These are phyloP conservation scores for Theocolax elegans DNA, from an alignment of 1,140 invertebrate genomes.

Conservation along the genomic window DNA sequence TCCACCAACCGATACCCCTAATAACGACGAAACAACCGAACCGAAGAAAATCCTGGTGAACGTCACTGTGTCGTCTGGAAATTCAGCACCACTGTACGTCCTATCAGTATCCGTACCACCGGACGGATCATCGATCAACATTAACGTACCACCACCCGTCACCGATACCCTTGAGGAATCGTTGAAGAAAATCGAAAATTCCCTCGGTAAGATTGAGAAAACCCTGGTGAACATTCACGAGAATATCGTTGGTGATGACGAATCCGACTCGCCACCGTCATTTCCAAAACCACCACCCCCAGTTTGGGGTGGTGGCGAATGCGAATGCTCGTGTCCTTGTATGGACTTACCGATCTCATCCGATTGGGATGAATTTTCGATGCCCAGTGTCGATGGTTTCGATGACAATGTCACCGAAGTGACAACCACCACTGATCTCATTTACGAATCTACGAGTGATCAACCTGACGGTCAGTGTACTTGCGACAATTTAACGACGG, in stretches of 20 bases:
- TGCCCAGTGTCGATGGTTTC: neutral
- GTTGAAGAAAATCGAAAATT: constrained; percentile 14
- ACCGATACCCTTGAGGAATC: constrained; percentile 25
- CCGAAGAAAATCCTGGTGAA: constrained; percentile 74
- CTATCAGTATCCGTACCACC: constrained; percentile 76
- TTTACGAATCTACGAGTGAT: constrained; percentile 27
- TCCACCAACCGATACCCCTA: too few species aligned
- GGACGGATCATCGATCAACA: constrained; percentile 50
- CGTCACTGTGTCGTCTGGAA: constrained; percentile 77
- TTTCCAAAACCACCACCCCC: constrained; percentile 52
- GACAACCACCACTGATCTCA: constrained; percentile 25
- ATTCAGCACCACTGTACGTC: constrained; percentile 73
- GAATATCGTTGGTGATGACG: too few species aligned
- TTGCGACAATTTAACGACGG: constrained; percentile 52
- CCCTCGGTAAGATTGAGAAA: constrained; percentile 46
- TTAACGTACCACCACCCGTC: neutral
- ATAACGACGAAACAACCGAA: too few species aligned
- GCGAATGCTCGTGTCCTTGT: constrained; percentile 80
- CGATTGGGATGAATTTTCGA: constrained; percentile 1
- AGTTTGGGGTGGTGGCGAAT: constrained; percentile 72
- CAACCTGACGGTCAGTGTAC: too few species aligned
- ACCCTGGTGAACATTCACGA: too few species aligned
- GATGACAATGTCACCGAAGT: constrained; percentile 20
- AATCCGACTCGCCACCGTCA: too few species aligned
- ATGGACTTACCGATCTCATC: constrained; percentile 59